These are phyloP conservation scores for Solen grandis DNA, from an alignment of 1,140 invertebrate genomes.

Conservation along the genomic window DNA sequence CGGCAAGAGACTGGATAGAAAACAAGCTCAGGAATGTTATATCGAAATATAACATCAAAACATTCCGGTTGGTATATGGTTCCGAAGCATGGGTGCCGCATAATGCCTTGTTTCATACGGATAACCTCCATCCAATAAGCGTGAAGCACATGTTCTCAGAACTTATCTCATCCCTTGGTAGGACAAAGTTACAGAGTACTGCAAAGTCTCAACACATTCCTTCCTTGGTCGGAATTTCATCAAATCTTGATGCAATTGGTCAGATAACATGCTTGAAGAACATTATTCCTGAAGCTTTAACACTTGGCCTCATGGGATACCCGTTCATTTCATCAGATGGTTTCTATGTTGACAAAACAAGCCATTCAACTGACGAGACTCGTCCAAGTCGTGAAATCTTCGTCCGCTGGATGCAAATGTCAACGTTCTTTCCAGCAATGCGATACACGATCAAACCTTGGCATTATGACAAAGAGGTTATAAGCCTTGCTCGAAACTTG, in stretches of 20 bases:
- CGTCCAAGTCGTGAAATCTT: constrained; percentile 90
- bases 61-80: constrained; percentile 95
- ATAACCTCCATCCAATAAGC: constrained; percentile 58
- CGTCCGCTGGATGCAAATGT: constrained; percentile 93
- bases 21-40: constrained; percentile 84
- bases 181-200: constrained; percentile 62
- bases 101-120: constrained; percentile 64
- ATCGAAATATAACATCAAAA: constrained; percentile 86
- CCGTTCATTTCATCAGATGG: constrained; percentile 89
- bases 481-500: constrained; percentile 85
- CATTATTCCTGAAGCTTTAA: constrained; percentile 89
- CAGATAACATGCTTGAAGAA: constrained; percentile 58
- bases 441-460: constrained; percentile 94
- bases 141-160: constrained; percentile 60
- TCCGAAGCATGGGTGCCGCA: constrained; percentile 91
- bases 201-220: constrained; percentile 66
- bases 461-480: constrained; percentile 88
- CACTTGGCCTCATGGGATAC: constrained; percentile 93
- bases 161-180: constrained; percentile 53
- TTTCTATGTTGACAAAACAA: constrained; percentile 14
- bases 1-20: constrained; percentile 87
- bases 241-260: constrained; percentile 11
- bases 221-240: constrained; percentile 59
- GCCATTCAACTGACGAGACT: constrained; percentile 13
- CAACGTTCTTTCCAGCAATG: constrained; percentile 92